A percentile compares a stretch with the other conserved stretches of the same genome.
Evolutionary conservation across 2,113 vertebrate genomes (phyloP).

Genomic region (Motacilla tschutschensis): DNA sequence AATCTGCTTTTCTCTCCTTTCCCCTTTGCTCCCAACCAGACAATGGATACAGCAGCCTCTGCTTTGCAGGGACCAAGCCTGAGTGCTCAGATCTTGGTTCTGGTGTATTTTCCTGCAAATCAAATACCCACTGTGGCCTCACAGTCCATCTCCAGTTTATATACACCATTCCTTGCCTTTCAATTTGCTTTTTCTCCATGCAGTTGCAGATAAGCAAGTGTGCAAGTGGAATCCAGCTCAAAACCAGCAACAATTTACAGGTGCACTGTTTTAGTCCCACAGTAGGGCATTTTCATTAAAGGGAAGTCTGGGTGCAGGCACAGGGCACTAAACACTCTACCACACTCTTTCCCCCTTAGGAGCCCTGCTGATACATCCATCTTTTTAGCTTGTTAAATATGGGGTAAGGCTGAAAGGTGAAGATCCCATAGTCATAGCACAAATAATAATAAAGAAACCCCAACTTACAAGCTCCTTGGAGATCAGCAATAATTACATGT

Average conservation of each 20-base stretch:
- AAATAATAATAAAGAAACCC: not conserved
- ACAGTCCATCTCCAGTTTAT: not conserved
- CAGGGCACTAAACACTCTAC: not conserved
- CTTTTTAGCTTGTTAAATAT: not conserved
- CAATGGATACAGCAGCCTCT: not conserved
- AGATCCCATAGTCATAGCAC: not conserved
- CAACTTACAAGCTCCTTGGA: not conserved
- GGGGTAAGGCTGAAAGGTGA: not conserved
- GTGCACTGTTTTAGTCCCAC: not conserved
- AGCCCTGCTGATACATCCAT: not conserved
- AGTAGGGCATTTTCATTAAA: not conserved
- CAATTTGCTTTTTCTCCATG: not conserved
- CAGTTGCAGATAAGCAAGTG: not conserved
- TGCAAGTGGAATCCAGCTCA: not conserved
- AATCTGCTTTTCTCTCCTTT: not conserved
- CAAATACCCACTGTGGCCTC: not conserved
- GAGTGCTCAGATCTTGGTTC: not conserved
- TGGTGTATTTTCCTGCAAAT: not conserved
- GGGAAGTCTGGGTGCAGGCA: not conserved
- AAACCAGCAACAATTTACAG: not conserved
- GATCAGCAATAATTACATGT: slow-evolving; percentile 44
- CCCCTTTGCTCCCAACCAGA: not conserved
- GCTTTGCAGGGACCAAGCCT: not conserved
- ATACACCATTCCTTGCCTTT: not conserved
- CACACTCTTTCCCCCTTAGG: not conserved